Percentiles rank a stretch among this genome's conserved stretches.
phyloP scores from a whole-genome alignment of 2,113 vertebrate genomes.

The Pycnonotus jocosus region DNA sequence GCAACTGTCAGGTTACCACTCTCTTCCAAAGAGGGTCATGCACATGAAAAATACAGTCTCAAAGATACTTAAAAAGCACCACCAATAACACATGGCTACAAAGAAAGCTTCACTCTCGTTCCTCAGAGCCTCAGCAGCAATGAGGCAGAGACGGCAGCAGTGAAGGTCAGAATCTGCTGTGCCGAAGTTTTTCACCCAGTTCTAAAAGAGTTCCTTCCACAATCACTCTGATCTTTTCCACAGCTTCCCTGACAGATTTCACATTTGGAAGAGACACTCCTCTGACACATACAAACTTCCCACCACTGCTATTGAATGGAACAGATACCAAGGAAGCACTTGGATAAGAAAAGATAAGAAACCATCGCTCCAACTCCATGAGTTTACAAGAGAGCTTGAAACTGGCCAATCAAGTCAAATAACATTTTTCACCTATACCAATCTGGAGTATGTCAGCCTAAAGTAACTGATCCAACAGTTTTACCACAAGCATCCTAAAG shows the following conservation, averaged over 20 bases:
- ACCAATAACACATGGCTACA: not conserved
- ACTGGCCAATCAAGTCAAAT: not conserved
- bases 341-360: not conserved
- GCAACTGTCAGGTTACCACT: not conserved
- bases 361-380: too few relatives aligned
- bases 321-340: not conserved
- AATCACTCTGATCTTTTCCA: accelerated
- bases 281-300: not conserved
- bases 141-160: not conserved
- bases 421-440: not conserved
- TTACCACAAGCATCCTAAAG: not conserved
- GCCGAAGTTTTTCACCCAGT: not conserved
- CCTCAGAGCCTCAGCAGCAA: not conserved
- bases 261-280: not conserved
- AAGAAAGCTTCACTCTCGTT: not conserved
- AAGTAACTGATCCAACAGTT: not conserved
- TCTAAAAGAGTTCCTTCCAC: not conserved
- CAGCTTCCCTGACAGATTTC: not conserved
- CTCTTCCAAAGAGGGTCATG: not conserved
- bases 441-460: not conserved
- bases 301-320: not conserved
- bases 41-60: not conserved
- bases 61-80: not conserved
- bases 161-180: not conserved
- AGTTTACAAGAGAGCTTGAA: not conserved